Percentiles rank a stretch among this genome's conserved stretches.
Evolutionary conservation across 2,113 vertebrate species (phyloP).

Genomic region (Sakesphorus luctuosus): DNA sequence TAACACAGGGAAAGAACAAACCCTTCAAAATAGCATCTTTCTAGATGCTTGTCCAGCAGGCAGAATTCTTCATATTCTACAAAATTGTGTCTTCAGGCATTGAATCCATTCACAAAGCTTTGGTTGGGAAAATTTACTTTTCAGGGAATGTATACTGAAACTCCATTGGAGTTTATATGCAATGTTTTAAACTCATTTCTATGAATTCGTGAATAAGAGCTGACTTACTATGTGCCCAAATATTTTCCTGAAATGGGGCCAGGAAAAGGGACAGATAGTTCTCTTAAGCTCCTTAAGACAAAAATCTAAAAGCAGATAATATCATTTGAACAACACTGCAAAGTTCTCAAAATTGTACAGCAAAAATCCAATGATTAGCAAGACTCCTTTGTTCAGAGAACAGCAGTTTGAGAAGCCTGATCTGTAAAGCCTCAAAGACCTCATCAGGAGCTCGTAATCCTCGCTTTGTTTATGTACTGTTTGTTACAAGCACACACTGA

Average conservation of each 20-base stretch:
- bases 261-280: neutral
- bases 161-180: neutral
- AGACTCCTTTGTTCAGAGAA: slow-evolving; percentile 2
- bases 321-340: neutral
- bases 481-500: neutral
- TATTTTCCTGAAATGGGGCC: neutral
- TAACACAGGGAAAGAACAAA: neutral
- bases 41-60: neutral
- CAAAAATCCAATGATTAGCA: slow-evolving; percentile 9
- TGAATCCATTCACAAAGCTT: neutral
- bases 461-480: slow-evolving; percentile 12
- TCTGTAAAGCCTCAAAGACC: slow-evolving; percentile 22
- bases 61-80: neutral
- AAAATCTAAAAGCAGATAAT: neutral
- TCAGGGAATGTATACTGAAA: neutral
- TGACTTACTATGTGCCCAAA: neutral
- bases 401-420: neutral
- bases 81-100: neutral
- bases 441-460: slow-evolving; percentile 45
- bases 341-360: neutral
- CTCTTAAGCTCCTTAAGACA: neutral
- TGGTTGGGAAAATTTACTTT: neutral
- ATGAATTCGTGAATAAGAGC: slow-evolving; percentile 3
- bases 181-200: neutral
- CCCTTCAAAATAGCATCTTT: neutral